phyloP scores from a whole-genome alignment of 2,888 invertebrate genomes.

The Lithophane ornitopus region DNA sequence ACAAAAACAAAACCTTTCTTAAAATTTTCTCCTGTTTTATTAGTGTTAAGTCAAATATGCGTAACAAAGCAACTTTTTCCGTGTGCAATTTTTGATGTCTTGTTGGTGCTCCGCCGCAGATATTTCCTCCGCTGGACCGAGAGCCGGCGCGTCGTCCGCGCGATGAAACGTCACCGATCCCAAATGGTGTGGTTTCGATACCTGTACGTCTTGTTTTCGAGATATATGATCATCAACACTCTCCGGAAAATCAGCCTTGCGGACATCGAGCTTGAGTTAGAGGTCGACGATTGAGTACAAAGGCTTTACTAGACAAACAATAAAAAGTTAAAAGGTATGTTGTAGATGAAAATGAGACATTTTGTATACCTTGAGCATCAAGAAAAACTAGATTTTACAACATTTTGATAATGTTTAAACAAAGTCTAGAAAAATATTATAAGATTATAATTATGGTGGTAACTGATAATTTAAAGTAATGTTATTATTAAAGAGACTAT shows the following conservation, averaged over 20 bases:
- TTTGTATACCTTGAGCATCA: not conserved
- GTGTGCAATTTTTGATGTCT: not conserved
- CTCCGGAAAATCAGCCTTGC: constrained; percentile 93
- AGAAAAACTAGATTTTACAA: constrained; percentile 43
- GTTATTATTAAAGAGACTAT: constrained; percentile 4
- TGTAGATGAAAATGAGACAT: constrained; percentile 12
- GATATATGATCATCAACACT: constrained; percentile 97
- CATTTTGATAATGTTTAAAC: constrained; percentile 45
- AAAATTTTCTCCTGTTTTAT: not conserved
- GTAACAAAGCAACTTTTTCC: not conserved
- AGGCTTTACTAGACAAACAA: constrained; percentile 24
- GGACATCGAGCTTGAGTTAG: constrained; percentile 95
- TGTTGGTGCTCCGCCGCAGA: constrained; percentile 80
- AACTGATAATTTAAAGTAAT: not conserved
- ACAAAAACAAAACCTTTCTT: too few relatives aligned
- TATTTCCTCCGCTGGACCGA: constrained; percentile 92
- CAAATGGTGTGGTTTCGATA: constrained; percentile 98
- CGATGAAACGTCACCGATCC: constrained; percentile 97
- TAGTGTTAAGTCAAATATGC: not conserved
- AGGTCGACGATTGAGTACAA: constrained; percentile 90
- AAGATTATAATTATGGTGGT: constrained; percentile 2
- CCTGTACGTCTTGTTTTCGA: constrained; percentile 96
- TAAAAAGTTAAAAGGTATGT: constrained; percentile 23
- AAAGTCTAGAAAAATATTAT: constrained; percentile 8
- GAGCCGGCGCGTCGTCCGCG: constrained; percentile 91